Evolutionary conservation across 2,888 invertebrate species (phyloP).

Genomic region (Euplagia quadripunctaria): DNA sequence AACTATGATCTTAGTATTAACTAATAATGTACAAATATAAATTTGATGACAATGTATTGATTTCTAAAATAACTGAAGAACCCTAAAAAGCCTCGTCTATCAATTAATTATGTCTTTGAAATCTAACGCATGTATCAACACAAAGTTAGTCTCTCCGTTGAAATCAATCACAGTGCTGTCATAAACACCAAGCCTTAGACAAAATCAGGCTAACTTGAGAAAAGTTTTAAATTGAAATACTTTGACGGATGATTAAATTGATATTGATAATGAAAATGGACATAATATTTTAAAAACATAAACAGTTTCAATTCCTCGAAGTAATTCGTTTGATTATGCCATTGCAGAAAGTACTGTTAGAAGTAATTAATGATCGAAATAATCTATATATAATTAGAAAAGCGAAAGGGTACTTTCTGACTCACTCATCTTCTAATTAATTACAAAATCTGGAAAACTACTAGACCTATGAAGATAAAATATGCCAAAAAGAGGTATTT

Average conservation of each 20-base stretch:
- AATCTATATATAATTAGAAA: too few relatives aligned
- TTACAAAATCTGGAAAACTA: too few relatives aligned
- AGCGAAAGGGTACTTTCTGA: too few relatives aligned
- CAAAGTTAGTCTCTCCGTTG: slow-evolving; percentile 12
- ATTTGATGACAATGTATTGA: neutral
- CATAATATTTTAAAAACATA: neutral
- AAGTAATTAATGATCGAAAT: neutral
- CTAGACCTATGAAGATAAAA: too few relatives aligned
- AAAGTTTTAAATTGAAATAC: slow-evolving; percentile 31
- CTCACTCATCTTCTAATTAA: too few relatives aligned
- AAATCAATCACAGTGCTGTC: slow-evolving; percentile 26
- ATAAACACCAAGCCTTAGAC: slow-evolving; percentile 21
- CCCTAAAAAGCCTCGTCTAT: slow-evolving; percentile 41
- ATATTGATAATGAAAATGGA: slow-evolving; percentile 36
- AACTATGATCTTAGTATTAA: neutral
- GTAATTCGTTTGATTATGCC: neutral
- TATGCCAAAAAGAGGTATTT: too few relatives aligned
- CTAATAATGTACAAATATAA: neutral
- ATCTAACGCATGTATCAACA: slow-evolving; percentile 14
- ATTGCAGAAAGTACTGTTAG: neutral
- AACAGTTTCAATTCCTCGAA: neutral
- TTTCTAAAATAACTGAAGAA: neutral
- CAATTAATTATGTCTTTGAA: slow-evolving; percentile 18
- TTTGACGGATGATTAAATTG: slow-evolving; percentile 29
- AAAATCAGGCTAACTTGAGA: slow-evolving; percentile 20